Percentiles rank a stretch among this genome's conserved stretches.
Evolutionary conservation across 2,797 vertebrate genomes (phyloP).

Genomic region (Chrysocyon brachyurus): DNA sequence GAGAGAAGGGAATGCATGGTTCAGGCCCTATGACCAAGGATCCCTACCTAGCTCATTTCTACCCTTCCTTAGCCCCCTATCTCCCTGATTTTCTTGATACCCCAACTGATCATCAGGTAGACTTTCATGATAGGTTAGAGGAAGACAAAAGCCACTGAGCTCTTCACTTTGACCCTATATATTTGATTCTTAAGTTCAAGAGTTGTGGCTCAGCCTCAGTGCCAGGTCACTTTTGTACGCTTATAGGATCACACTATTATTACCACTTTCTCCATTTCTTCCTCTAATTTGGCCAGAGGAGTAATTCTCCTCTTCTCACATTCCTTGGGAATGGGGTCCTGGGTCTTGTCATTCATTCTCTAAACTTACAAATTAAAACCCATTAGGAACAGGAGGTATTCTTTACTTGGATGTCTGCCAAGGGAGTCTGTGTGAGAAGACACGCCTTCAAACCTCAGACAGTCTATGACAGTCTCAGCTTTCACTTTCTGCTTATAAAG

Average conservation of each 20-base stretch:
- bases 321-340: background rate
- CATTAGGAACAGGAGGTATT: background rate
- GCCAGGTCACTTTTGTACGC: background rate
- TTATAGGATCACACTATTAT: background rate
- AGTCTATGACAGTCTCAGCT: background rate
- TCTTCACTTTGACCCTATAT: background rate
- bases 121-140: background rate
- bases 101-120: background rate
- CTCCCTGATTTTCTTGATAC: background rate
- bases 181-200: background rate
- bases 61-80: background rate
- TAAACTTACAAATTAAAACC: background rate
- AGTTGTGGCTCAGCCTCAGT: background rate
- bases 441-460: background rate
- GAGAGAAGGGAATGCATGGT: background rate
- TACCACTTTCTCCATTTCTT: background rate
- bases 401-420: background rate
- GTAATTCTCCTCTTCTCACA: background rate
- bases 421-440: background rate
- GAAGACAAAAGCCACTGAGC: background rate
- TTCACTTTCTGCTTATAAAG: background rate
- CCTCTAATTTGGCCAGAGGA: background rate
- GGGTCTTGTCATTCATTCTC: background rate
- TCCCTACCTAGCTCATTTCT: background rate
- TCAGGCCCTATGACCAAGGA: background rate